These are phyloP conservation scores for Gambelia wislizenii DNA, from an alignment of 2,797 vertebrate species.

Conservation along the genomic window DNA sequence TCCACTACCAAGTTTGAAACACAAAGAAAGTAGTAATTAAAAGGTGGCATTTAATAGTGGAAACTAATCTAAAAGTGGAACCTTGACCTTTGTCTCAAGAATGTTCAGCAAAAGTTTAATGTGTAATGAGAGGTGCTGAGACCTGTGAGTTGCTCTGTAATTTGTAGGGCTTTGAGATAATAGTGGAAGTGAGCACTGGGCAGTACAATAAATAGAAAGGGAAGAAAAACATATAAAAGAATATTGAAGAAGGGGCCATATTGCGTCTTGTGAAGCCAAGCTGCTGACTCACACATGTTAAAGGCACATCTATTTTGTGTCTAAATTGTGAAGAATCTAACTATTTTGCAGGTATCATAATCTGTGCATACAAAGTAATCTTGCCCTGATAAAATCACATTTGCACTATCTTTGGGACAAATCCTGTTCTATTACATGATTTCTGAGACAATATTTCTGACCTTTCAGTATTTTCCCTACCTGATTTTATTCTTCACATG, in stretches of 20 bases:
- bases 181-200: not conserved
- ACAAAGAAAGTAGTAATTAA: slow-evolving; percentile 25
- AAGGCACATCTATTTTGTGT: not conserved
- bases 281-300: not conserved
- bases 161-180: not conserved
- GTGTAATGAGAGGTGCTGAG: not conserved
- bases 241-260: slow-evolving; percentile 33
- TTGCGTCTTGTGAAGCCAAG: slow-evolving; percentile 32
- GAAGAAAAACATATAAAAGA: slow-evolving; percentile 34
- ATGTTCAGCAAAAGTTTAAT: not conserved
- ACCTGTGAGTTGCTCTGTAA: not conserved
- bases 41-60: not conserved
- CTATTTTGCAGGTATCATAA: not conserved
- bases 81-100: slow-evolving; percentile 5
- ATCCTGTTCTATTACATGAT: not conserved
- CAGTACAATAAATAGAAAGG: not conserved
- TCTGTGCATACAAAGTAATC: not conserved
- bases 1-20: not conserved
- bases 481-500: not conserved
- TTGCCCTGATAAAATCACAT: slow-evolving; percentile 5
- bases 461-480: not conserved
- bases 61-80: slow-evolving; percentile 16
- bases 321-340: not conserved
- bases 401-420: not conserved
- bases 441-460: not conserved